A percentile compares a stretch with the other conserved stretches of the same genome.
phyloP scores from a whole-genome alignment of 2,888 invertebrate genomes.

The Automeris io region DNA sequence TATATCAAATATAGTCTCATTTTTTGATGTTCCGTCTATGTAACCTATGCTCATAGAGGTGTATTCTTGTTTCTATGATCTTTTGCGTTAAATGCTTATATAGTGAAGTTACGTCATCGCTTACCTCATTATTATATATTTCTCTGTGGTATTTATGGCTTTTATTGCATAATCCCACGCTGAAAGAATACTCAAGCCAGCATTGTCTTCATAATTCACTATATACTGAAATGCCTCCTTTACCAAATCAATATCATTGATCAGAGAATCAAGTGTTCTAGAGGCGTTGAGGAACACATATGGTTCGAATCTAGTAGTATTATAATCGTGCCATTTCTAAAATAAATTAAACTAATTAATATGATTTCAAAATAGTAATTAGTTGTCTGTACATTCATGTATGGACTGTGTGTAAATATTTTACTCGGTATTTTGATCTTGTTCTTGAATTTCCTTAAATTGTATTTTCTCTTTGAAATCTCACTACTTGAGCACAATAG shows the following conservation, averaged over 20 bases:
- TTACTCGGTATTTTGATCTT: no score
- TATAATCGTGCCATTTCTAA: slow-evolving; percentile 38
- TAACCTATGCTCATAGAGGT: no score
- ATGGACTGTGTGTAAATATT: no score
- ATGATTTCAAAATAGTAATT: no score
- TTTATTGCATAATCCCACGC: slow-evolving; percentile 41
- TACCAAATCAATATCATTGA: slow-evolving; percentile 37
- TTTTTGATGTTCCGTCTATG: no score
- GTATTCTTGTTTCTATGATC: no score
- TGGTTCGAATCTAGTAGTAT: slow-evolving; percentile 36
- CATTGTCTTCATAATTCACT: slow-evolving; percentile 21
- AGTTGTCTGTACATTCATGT: no score
- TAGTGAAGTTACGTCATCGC: slow-evolving; percentile 3
- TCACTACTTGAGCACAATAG: no score
- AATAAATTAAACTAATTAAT: slow-evolving; percentile 13
- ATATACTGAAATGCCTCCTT: slow-evolving; percentile 30
- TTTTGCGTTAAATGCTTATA: no score
- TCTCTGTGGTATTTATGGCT: slow-evolving; percentile 32
- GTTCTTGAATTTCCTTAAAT: no score
- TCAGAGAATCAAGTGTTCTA: slow-evolving; percentile 40
- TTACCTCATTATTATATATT: slow-evolving; percentile 39
- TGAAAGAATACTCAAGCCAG: slow-evolving; percentile 27
- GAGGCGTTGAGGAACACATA: slow-evolving; percentile 59
- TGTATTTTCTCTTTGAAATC: no score
- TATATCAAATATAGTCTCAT: no score